Evolutionary conservation across 2,888 invertebrate species (phyloP).

Genomic region (Platypus cylindrus): DNA sequence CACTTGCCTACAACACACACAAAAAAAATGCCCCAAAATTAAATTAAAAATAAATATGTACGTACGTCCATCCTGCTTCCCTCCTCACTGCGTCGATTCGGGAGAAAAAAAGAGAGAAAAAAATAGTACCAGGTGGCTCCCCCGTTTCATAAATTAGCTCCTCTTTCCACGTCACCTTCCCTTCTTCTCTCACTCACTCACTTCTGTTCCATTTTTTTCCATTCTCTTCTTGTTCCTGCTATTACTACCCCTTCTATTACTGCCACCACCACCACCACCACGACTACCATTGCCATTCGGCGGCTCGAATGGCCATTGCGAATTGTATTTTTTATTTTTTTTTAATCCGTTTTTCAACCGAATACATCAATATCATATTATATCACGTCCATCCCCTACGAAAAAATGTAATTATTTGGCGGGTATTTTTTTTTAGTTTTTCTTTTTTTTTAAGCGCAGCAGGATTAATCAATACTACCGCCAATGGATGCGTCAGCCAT

Average conservation of each 20-base stretch:
- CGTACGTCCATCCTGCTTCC: too few relatives aligned
- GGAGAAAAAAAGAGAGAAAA: too few relatives aligned
- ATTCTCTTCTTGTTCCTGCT: not conserved
- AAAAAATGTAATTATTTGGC: conserved; percentile 17
- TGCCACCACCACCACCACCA: not conserved
- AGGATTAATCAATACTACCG: conserved; percentile 13
- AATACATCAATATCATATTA: conserved; percentile 17
- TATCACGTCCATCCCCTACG: conserved; percentile 14
- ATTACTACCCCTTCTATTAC: not conserved
- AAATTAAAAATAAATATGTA: conserved; percentile 1
- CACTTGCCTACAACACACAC: not conserved
- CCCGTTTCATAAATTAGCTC: conserved; percentile 9
- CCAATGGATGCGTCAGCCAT: conserved; percentile 13
- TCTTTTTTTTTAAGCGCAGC: conserved; percentile 13
- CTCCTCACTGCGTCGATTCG: too few relatives aligned
- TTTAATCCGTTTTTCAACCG: conserved; percentile 16
- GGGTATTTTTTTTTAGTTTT: conserved; percentile 14
- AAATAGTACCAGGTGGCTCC: conserved; percentile 8
- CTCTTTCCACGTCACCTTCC: not conserved
- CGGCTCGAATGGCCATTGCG: conserved; percentile 15
- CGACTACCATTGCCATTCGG: too few relatives aligned
- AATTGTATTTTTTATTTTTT: conserved; percentile 17
- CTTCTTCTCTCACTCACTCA: not conserved
- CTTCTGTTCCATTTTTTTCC: not conserved
- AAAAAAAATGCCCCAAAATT: not conserved